Evolutionary conservation across 2,888 invertebrate species (phyloP).

Genomic region (Drosophila hamatofila): DNA sequence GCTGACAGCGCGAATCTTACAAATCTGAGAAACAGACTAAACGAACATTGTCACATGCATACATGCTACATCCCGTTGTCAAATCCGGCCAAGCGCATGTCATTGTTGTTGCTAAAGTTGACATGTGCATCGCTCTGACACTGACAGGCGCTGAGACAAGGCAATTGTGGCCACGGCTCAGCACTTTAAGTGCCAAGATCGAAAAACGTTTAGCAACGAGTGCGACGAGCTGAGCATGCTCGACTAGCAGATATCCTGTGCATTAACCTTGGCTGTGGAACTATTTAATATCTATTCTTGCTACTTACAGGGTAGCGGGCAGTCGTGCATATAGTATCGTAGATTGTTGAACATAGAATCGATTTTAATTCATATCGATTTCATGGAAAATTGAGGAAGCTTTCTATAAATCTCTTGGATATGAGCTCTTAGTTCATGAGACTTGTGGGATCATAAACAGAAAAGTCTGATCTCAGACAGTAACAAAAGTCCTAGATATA

Average conservation of each 20-base stretch:
- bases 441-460: too few relatives aligned
- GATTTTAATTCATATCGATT: too few relatives aligned
- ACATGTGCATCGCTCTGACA: constrained; percentile 33
- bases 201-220: constrained; percentile 6
- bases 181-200: constrained; percentile 29
- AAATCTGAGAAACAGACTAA: constrained; percentile 13
- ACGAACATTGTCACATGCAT: constrained; percentile 36
- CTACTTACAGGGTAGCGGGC: background rate
- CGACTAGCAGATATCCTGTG: background rate
- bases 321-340: too few relatives aligned
- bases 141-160: constrained; percentile 14
- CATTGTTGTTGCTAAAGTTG: constrained; percentile 15
- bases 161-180: constrained; percentile 25
- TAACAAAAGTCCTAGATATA: background rate
- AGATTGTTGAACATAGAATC: too few relatives aligned
- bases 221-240: background rate
- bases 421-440: too few relatives aligned
- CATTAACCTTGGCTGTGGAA: background rate
- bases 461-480: too few relatives aligned
- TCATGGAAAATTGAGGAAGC: too few relatives aligned
- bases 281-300: too few relatives aligned
- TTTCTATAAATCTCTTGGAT: too few relatives aligned
- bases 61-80: constrained; percentile 46
- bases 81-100: constrained; percentile 29
- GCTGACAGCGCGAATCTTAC: constrained; percentile 14